phyloP scores from a whole-genome alignment of 2,888 invertebrate species.

The Anagyrus pseudococci region DNA sequence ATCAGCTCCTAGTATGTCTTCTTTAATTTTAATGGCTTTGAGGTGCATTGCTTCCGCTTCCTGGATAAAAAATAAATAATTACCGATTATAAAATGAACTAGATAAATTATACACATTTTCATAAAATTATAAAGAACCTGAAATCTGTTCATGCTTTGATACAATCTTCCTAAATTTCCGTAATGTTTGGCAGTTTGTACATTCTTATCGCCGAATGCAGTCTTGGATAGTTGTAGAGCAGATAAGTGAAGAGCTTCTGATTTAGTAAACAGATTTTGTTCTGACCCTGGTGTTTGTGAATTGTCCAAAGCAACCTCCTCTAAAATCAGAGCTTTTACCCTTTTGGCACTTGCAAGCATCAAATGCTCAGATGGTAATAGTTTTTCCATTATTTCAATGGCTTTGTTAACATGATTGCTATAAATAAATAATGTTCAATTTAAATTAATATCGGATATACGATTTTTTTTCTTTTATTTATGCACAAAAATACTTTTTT shows the following conservation, averaged over 20 bases:
- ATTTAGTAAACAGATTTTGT: slow-evolving; percentile 74
- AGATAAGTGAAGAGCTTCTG: slow-evolving; percentile 83
- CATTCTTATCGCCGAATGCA: slow-evolving; percentile 91
- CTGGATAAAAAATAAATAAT: slow-evolving; percentile 57
- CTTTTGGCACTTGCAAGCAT: slow-evolving; percentile 88
- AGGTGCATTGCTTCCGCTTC: slow-evolving; percentile 92
- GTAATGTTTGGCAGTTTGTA: slow-evolving; percentile 95
- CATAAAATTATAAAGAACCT: slow-evolving; percentile 62
- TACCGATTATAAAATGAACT: neutral
- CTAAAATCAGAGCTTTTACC: slow-evolving; percentile 89
- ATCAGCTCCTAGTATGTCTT: slow-evolving; percentile 80
- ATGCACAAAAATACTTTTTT: slow-evolving; percentile 39
- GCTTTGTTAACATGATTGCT: slow-evolving; percentile 85
- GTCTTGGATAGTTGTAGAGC: slow-evolving; percentile 80
- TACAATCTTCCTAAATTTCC: slow-evolving; percentile 93
- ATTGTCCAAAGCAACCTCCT: slow-evolving; percentile 91
- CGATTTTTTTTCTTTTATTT: neutral
- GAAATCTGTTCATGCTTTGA: slow-evolving; percentile 89
- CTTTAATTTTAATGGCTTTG: slow-evolving; percentile 91
- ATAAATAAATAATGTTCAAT: slow-evolving; percentile 34
- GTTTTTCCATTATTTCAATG: slow-evolving; percentile 79
- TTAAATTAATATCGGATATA: slow-evolving; percentile 4
- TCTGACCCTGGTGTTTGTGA: slow-evolving; percentile 63
- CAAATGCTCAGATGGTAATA: slow-evolving; percentile 83
- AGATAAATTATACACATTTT: too few species aligned